phyloP scores from a whole-genome alignment of 2,888 invertebrate species.

The Caenorhabditis zanzibari region DNA sequence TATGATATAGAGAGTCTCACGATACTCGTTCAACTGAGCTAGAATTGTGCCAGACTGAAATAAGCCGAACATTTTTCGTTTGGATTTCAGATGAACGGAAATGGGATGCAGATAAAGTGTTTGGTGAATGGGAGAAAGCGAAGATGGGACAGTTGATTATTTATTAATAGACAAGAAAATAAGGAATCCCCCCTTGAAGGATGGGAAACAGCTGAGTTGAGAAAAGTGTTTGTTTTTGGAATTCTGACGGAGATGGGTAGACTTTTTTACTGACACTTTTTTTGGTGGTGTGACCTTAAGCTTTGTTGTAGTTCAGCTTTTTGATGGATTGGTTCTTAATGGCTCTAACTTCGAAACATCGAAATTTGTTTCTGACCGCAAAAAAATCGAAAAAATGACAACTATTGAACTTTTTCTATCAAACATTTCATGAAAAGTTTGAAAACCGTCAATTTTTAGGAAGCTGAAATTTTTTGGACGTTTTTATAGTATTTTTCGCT shows the following conservation, averaged over 20 bases:
- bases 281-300: neutral
- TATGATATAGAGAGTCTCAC: constrained; percentile 65
- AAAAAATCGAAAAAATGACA: too few relatives aligned
- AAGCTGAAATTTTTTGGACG: too few relatives aligned
- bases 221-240: neutral
- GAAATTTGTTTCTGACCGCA: too few relatives aligned
- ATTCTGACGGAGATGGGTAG: constrained; percentile 19
- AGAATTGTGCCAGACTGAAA: constrained; percentile 65
- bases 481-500: too few relatives aligned
- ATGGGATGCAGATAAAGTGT: neutral
- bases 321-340: neutral
- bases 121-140: too few relatives aligned
- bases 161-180: constrained; percentile 18
- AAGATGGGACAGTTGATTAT: constrained; percentile 21
- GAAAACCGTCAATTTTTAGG: too few relatives aligned
- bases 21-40: constrained; percentile 64
- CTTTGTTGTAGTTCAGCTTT: neutral
- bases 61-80: constrained; percentile 16
- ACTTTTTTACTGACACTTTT: too few relatives aligned
- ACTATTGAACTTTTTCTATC: too few relatives aligned
- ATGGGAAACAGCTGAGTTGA: neutral
- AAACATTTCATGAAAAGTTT: too few relatives aligned
- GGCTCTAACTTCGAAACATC: too few relatives aligned
- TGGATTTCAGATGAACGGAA: neutral
- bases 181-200: neutral